Base-by-base conservation (phyloP, 2,113 vertebrate genomes). In the Neopipo cinnamomea region DNA sequence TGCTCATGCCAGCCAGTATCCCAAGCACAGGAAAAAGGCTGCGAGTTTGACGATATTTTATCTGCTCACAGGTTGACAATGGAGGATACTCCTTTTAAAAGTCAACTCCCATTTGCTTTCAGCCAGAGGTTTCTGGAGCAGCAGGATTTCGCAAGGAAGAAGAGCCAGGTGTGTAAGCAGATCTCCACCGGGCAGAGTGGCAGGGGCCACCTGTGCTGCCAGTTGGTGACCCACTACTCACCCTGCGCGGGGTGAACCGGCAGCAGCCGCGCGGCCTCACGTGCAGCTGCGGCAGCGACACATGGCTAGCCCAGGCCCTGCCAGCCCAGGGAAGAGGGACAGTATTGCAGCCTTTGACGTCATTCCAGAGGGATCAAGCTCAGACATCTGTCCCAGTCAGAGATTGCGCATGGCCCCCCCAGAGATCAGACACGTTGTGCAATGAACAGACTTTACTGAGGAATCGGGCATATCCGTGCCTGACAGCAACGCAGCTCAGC, bases 321-420 rank as follows among this genome's bases (percentile, higher is more conserved):
- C n/a, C 79, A 65, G 90, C 78, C 4, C 91, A 1, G 4, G 68
- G 77, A 35, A 82, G 93, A 95, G 88, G 93, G 58, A 90, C 70
- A 41, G 6, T 8, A 83, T 90, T 89, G 92, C 95, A 94, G 28
- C 80, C 81, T 91, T 97, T 97, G 95, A 96, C 97, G 88, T 97
- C 91, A 96, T 82, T 95, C 35, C 94, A 87, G 80, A 0, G 2
- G 85, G 63, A 93, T 90, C 88, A 84, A 59, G 75, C 81, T 88
- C 88, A 73, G 79, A 84, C 58, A 33, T 95, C 88, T 96, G 96
- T 93, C 96, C 82, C 14, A 15, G 91, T 41, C 15, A 1, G 24
- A 55, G 88, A 91, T 93, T 96, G 93, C 85, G 1, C 79, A 46
- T 0, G 14, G 27, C 19, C n/a, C 46, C 56, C 33, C 49, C 9